Evolutionary conservation across 1,140 invertebrate genomes (phyloP).

Genomic region (Eriosoma lanigerum): DNA sequence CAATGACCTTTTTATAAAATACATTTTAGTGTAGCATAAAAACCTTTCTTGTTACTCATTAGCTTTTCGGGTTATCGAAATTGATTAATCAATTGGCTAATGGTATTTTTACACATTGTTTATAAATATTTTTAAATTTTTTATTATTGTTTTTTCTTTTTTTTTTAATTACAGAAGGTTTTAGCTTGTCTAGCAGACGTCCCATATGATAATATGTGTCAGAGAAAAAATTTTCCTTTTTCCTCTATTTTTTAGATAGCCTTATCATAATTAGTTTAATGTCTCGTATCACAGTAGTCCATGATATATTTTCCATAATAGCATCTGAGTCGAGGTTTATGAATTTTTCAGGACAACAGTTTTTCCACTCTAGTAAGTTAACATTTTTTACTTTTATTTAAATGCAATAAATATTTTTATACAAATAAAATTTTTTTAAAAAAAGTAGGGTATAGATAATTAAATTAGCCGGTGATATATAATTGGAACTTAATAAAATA

Average conservation of each 20-base stretch:
- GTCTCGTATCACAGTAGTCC: not conserved
- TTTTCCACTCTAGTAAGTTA: constrained; percentile 33
- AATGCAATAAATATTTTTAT: not conserved
- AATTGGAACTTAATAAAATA: not conserved
- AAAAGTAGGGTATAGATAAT: constrained; percentile 27
- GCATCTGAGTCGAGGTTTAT: constrained; percentile 24
- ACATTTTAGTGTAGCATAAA: too few species aligned
- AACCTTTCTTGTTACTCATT: not conserved
- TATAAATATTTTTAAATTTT: not conserved
- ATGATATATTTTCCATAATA: constrained; percentile 39
- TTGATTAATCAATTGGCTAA: constrained; percentile 13
- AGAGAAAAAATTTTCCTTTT: constrained; percentile 24
- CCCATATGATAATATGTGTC: constrained; percentile 19
- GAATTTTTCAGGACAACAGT: constrained; percentile 38
- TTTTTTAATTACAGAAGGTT: not conserved
- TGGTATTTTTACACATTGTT: constrained; percentile 1
- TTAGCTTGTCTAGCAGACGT: not conserved
- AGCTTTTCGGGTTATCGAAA: not conserved
- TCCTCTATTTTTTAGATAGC: constrained; percentile 1
- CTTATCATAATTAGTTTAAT: constrained; percentile 45
- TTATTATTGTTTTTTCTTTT: not conserved
- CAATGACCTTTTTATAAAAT: not conserved
- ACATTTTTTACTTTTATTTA: constrained; percentile 1
- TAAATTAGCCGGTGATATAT: not conserved
- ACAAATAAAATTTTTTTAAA: not conserved